Base-by-base conservation (phyloP, 2,113 vertebrate species). In the Oxyura jamaicensis region DNA sequence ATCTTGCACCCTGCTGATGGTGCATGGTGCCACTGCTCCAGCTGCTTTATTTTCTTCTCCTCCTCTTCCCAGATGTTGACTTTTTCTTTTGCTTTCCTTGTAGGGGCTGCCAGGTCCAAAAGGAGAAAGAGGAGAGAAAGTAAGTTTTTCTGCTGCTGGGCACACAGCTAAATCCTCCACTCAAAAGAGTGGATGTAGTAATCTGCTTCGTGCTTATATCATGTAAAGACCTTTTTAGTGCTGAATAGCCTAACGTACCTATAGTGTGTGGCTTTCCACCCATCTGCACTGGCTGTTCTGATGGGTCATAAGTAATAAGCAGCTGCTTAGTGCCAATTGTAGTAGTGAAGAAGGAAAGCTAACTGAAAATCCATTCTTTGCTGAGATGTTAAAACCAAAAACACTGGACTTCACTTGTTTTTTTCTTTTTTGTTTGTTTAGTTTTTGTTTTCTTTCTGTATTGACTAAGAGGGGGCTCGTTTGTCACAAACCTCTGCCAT, bases 111-210 rank as follows among this genome's bases (percentile, higher is more conserved):
- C 99, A 0, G 99, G 99, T 63, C 98, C 97, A 62, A 99, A 99
- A 97, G 99, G 99, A 62, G 99, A 99, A 82, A 97, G 98, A 96
- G 99, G 99, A 82, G 99, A 99, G 94, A 99, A 99, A 98, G 99
- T 99, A 80, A 91, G 98, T 95, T 41, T 78, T 65, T 25, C 36
- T 77, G 79, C 8, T 62, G 31, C 44, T 4, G 2, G 73, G 44
- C 44, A 12, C 8, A 3, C 21, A 53, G 11, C n/a, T 55, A 19
- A 36, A 36, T 44, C 62, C 42, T 7, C 10, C 18, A 3, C 63
- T 76, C 48, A 4, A 17, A 82, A 39, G 29, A 36, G 15, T 8
- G 58, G 31, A 7, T 25, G 53, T 58, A 39, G 50, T 58, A 14
- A 65, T 8, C 3, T 73, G 36, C 25, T 44, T 39, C 50, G 4